Base-by-base conservation (phyloP, 2,113 vertebrate species). In the Gila orcuttii region DNA sequence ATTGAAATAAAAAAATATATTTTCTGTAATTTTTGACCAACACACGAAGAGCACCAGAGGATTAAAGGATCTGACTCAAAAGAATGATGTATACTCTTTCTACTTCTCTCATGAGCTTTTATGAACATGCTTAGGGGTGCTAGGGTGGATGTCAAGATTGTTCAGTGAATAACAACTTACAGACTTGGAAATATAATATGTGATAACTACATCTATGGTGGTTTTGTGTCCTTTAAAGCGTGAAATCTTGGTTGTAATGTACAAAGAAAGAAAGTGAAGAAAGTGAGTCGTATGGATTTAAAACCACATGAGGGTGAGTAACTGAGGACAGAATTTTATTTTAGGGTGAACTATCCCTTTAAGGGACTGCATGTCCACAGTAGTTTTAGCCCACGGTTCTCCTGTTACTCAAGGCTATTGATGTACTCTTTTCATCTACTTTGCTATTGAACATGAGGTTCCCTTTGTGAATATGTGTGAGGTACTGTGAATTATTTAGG, bases 351-450 rank as follows among this genome's bases (percentile, higher is more conserved):
- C 39, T 23, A 25, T 42, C 39, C 6, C 31, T 62, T 33, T 31
- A 36, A 33, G 25, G 68, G 79, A 50, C 79, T 6, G 28, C 25
- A 25, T 82, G 79, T 73, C 31, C 31, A 33, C 2, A 19, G 45
- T 9, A 39, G 45, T 55, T 36, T 15, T 10, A 57, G 28, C 50
- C 66, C 66, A 83, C 31, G 31, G 66, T 83, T 73, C 81, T 83
- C 64, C 12, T 10, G 23, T 83, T 83, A 68, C 62, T 33, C 2
- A 52, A 28, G 62, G 42, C 79, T 68, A 83, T 83, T 83, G 31
- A 83, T 73, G 13, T 57, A 13, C 47, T 73, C 81, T 57, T 55
- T 57, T 45, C 66, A 57, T 57, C 50, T 69, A 50, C 62, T 68
- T 33, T 68, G 11, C 42, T 33, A 52, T 52, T 68, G 25, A 69